These are phyloP conservation scores for Panagrolaimus sp. DNA, from an alignment of 1,140 invertebrate genomes.

Conservation along the genomic window DNA sequence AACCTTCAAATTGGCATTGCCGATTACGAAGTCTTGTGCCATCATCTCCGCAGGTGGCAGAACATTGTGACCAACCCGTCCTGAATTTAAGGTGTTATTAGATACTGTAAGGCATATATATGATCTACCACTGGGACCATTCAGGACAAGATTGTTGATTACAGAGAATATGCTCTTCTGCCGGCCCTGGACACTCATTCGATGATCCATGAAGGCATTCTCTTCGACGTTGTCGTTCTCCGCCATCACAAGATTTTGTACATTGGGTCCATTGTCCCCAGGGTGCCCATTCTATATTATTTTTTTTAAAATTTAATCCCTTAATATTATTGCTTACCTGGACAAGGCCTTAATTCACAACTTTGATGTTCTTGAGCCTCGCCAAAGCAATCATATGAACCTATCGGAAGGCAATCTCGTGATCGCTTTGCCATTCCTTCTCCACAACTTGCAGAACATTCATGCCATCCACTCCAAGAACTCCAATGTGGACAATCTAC, in stretches of 20 bases:
- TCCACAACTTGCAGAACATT: slow-evolving; percentile 35
- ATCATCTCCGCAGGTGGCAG: slow-evolving; percentile 23
- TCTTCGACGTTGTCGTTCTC: slow-evolving; percentile 9
- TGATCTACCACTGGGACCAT: slow-evolving; percentile 26
- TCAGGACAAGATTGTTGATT: slow-evolving; percentile 31
- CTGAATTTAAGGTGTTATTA: background rate
- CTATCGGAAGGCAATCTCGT: slow-evolving; percentile 18
- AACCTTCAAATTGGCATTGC: slow-evolving; percentile 32
- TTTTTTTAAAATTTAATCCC: background rate
- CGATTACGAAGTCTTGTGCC: slow-evolving; percentile 27
- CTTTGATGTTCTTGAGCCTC: background rate
- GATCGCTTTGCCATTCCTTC: slow-evolving; percentile 29
- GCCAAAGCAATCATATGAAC: background rate
- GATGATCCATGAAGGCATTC: slow-evolving; percentile 32
- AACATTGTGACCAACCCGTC: slow-evolving; percentile 4
- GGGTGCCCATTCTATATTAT: slow-evolving; percentile 8
- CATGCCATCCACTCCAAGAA: slow-evolving; percentile 22
- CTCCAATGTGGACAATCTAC: slow-evolving; percentile 35
- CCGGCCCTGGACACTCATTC: slow-evolving; percentile 30
- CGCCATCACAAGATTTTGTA: slow-evolving; percentile 22
- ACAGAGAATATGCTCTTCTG: slow-evolving; percentile 29
- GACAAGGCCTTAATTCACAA: background rate
- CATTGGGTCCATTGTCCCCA: background rate
- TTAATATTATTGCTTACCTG: slow-evolving; percentile 1
- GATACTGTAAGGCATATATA: background rate